Evolutionary conservation across 2,888 invertebrate genomes (phyloP).

Genomic region (Sericinus montela): DNA sequence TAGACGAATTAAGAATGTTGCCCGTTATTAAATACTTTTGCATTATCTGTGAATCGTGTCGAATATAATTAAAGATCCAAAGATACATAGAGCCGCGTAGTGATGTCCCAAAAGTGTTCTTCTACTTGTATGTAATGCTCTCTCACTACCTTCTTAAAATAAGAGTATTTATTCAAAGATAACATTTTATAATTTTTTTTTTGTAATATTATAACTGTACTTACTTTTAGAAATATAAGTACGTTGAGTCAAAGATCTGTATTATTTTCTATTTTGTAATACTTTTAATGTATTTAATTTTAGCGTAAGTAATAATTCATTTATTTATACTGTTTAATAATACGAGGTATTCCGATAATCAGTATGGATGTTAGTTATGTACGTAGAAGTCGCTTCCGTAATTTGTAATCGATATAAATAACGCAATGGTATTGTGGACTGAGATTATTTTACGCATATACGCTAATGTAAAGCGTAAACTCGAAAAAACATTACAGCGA

Average conservation of each 20-base stretch:
- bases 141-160: constrained; percentile 54
- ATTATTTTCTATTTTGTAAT: constrained; percentile 78
- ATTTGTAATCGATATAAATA: constrained; percentile 51
- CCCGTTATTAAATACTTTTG: too few species aligned
- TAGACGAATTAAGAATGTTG: too few species aligned
- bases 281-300: constrained; percentile 71
- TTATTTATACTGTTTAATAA: constrained; percentile 75
- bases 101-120: constrained; percentile 18
- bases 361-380: constrained; percentile 61
- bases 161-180: constrained; percentile 74
- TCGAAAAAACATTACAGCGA: constrained; percentile 35
- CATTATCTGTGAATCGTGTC: too few species aligned
- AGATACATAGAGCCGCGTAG: background rate
- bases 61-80: too few species aligned
- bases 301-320: constrained; percentile 56
- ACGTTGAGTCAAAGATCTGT: constrained; percentile 78
- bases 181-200: constrained; percentile 46
- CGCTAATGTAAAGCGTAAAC: constrained; percentile 22
- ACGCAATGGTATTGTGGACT: constrained; percentile 64
- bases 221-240: constrained; percentile 71
- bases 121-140: constrained; percentile 51
- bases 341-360: constrained; percentile 74
- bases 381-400: constrained; percentile 55
- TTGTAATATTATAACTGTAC: constrained; percentile 68
- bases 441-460: constrained; percentile 74